A percentile compares a stretch with the other conserved stretches of the same genome.
Conservation (phyloP, 2,113 vertebrate genomes). For the Notothenia coriiceps region DNA sequence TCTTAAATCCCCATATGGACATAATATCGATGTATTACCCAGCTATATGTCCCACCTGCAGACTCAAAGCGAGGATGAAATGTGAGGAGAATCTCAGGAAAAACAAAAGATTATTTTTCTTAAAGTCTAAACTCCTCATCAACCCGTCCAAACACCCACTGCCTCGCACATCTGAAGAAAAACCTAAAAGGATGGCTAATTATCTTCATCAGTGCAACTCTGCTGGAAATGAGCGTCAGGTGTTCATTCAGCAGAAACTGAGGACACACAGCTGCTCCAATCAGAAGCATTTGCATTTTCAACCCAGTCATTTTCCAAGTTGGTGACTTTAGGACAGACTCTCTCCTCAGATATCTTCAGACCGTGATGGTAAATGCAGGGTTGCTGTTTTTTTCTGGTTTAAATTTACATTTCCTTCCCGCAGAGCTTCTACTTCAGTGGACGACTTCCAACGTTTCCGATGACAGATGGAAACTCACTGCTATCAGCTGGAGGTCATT, state of each 20-base stretch:
- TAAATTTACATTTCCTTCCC: slow-evolving; percentile 5
- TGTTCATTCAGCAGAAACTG: slow-evolving; percentile 55
- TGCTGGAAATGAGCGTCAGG: slow-evolving; percentile 73
- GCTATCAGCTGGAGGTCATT: not conserved
- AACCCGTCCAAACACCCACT: slow-evolving; percentile 32
- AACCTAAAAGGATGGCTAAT: slow-evolving; percentile 56
- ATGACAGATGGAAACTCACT: not conserved
- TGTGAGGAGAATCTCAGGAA: slow-evolving; percentile 4
- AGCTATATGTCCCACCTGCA: not conserved
- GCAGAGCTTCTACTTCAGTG: slow-evolving; percentile 1
- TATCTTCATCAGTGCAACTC: slow-evolving; percentile 74
- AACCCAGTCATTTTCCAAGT: slow-evolving; percentile 44
- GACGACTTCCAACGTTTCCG: slow-evolving; percentile 14
- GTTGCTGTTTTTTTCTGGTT: not conserved
- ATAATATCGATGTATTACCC: too few relatives aligned
- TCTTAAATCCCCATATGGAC: too few relatives aligned
- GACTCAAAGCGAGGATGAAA: slow-evolving; percentile 4
- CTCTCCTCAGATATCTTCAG: slow-evolving; percentile 17
- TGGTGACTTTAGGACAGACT: slow-evolving; percentile 32
- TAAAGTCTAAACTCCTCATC: slow-evolving; percentile 25
- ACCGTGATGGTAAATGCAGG: slow-evolving; percentile 13
- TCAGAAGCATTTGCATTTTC: slow-evolving; percentile 49
- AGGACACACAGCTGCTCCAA: slow-evolving; percentile 65
- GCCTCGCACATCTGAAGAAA: slow-evolving; percentile 32
- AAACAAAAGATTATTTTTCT: slow-evolving; percentile 4